Conservation (phyloP, 2,113 vertebrate species). For the Mustela lutreola region DNA sequence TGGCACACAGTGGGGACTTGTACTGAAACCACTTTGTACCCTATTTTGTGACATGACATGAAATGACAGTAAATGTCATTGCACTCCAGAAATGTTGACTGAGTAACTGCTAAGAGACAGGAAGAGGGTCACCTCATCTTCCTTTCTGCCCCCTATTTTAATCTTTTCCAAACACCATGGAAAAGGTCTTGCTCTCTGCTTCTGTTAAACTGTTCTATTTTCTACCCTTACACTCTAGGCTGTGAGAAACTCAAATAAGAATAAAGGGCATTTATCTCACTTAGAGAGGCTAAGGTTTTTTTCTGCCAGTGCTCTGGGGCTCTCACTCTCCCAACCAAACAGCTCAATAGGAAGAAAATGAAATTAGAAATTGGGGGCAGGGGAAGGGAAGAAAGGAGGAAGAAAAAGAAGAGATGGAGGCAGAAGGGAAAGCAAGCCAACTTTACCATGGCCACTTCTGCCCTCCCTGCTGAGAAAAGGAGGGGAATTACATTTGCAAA, state of each 20-base stretch:
- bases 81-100: constrained; percentile 54
- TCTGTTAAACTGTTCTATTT: constrained; percentile 79
- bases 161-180: constrained; percentile 64
- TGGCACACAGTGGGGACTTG: neutral
- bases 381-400: neutral
- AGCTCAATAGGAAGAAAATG: neutral
- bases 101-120: neutral
- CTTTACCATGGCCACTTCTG: neutral
- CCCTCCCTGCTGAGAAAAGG: neutral
- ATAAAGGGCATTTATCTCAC: constrained; percentile 73
- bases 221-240: constrained; percentile 67
- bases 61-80: constrained; percentile 72
- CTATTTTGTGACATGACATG: constrained; percentile 44
- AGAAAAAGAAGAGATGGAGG: neutral
- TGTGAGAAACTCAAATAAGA: constrained; percentile 80
- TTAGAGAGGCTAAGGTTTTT: constrained; percentile 32
- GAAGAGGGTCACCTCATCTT: constrained; percentile 52
- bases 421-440: neutral
- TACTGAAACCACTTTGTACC: neutral
- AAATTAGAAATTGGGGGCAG: neutral
- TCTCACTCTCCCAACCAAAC: constrained; percentile 46
- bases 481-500: neutral
- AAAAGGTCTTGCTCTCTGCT: constrained; percentile 74
- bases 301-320: neutral
- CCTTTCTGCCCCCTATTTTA: constrained; percentile 41